phyloP scores from a whole-genome alignment of 2,888 invertebrate genomes.

The Stegophylla sp. region DNA sequence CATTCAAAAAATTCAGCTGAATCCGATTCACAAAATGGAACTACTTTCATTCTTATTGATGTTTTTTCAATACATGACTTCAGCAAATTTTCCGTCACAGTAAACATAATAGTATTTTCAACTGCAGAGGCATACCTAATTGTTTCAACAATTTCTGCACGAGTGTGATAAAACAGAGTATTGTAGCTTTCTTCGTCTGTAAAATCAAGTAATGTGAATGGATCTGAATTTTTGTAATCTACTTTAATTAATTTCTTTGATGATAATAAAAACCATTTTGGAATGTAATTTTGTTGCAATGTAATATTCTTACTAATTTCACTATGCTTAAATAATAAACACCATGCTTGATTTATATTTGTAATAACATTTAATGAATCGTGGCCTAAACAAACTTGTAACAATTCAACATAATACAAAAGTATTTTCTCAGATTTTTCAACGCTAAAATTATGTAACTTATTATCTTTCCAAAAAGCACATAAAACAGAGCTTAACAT shows the following conservation, averaged over 20 bases:
- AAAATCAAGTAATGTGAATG: conserved; percentile 50
- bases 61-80: conserved; percentile 54
- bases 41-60: conserved; percentile 33
- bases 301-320: conserved; percentile 45
- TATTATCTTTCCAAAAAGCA: conserved; percentile 51
- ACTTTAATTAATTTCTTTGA: conserved; percentile 53
- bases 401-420: conserved; percentile 46
- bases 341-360: conserved; percentile 54
- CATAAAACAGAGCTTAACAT: conserved; percentile 50
- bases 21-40: conserved; percentile 65
- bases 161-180: conserved; percentile 80
- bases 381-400: conserved; percentile 32
- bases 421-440: conserved; percentile 55
- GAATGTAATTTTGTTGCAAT: conserved; percentile 51
- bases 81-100: conserved; percentile 52
- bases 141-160: conserved; percentile 82
- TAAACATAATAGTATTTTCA: conserved; percentile 63
- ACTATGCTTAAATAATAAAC: conserved; percentile 37
- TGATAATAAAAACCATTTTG: conserved; percentile 48
- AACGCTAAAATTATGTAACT: conserved; percentile 31
- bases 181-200: conserved; percentile 83
- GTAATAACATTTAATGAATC: conserved; percentile 46
- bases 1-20: conserved; percentile 79
- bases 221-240: conserved; percentile 48
- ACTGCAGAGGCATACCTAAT: conserved; percentile 76